These are phyloP conservation scores for Brachyptera risi DNA, from an alignment of 2,888 invertebrate genomes.

Conservation along the genomic window DNA sequence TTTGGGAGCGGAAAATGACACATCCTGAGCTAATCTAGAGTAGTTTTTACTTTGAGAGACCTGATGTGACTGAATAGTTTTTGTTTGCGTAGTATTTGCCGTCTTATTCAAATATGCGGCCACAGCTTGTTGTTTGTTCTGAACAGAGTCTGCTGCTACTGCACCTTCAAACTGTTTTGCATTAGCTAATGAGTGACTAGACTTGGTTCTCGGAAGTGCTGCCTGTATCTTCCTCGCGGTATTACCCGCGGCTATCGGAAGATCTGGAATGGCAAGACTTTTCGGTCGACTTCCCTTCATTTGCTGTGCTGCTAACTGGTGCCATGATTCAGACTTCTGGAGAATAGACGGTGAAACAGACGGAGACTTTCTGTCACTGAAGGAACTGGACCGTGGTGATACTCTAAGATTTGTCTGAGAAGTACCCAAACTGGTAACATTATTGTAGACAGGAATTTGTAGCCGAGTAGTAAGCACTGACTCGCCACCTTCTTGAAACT, in stretches of 20 bases:
- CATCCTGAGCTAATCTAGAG: slow-evolving; percentile 4
- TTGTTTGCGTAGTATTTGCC: slow-evolving; percentile 23
- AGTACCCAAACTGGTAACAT: slow-evolving; percentile 19
- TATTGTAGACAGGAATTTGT: slow-evolving; percentile 42
- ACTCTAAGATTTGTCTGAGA: neutral
- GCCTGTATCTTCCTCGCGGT: slow-evolving; percentile 20
- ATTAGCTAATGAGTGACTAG: slow-evolving; percentile 67
- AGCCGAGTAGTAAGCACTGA: slow-evolving; percentile 46
- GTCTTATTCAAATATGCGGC: slow-evolving; percentile 60
- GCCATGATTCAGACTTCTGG: slow-evolving; percentile 31
- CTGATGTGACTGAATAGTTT: no score
- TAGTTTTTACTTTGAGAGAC: slow-evolving; percentile 37
- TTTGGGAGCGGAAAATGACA: neutral
- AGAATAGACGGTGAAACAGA: slow-evolving; percentile 25
- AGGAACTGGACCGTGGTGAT: slow-evolving; percentile 22
- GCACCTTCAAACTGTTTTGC: slow-evolving; percentile 81
- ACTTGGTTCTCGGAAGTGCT: slow-evolving; percentile 59
- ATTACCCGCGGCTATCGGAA: slow-evolving; percentile 35
- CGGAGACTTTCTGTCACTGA: slow-evolving; percentile 24
- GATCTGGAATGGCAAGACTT: slow-evolving; percentile 36
- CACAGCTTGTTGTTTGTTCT: slow-evolving; percentile 67
- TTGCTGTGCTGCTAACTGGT: slow-evolving; percentile 56
- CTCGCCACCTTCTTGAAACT: slow-evolving; percentile 42
- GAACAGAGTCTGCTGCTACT: slow-evolving; percentile 61
- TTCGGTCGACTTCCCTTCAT: slow-evolving; percentile 39